phyloP scores from a whole-genome alignment of 2,888 invertebrate genomes.

The Protonemura montana region DNA sequence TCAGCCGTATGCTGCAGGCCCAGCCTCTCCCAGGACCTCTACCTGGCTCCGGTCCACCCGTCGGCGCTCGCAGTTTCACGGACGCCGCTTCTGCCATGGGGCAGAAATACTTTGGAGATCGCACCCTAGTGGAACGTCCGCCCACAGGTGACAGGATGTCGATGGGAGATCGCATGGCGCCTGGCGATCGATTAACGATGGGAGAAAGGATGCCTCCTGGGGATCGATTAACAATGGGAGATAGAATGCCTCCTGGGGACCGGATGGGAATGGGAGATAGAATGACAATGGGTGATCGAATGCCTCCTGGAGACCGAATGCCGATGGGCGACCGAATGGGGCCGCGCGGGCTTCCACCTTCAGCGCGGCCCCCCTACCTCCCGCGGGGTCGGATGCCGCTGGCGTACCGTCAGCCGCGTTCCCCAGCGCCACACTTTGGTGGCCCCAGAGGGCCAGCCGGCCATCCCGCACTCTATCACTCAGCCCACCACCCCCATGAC shows the following conservation, averaged over 20 bases:
- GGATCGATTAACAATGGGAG: slow-evolving; percentile 51
- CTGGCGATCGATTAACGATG: slow-evolving; percentile 53
- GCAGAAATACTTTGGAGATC: slow-evolving; percentile 58
- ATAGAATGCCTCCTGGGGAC: slow-evolving; percentile 51
- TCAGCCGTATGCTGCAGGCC: slow-evolving; percentile 68
- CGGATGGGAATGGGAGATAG: slow-evolving; percentile 51
- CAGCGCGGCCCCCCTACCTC: slow-evolving; percentile 42
- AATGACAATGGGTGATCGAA: slow-evolving; percentile 50
- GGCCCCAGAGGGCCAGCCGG: not conserved
- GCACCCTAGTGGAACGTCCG: slow-evolving; percentile 51
- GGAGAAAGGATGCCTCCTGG: slow-evolving; percentile 50
- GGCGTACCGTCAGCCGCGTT: slow-evolving; percentile 53
- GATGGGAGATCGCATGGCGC: slow-evolving; percentile 52
- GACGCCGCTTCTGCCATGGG: slow-evolving; percentile 59
- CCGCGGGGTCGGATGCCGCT: slow-evolving; percentile 48
- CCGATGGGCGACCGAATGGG: slow-evolving; percentile 52
- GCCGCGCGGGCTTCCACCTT: slow-evolving; percentile 39
- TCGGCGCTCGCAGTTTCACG: slow-evolving; percentile 57
- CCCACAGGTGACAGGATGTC: slow-evolving; percentile 52
- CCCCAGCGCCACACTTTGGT: slow-evolving; percentile 48
- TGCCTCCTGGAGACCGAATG: slow-evolving; percentile 52
- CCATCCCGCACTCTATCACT: slow-evolving; percentile 57
- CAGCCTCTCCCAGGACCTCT: slow-evolving; percentile 56
- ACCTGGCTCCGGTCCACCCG: too few relatives aligned
- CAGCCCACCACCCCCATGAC: slow-evolving; percentile 62